Percentiles rank a stretch among this genome's conserved stretches.
phyloP scores from a whole-genome alignment of 2,888 invertebrate species.

The Tigriopus californicus region DNA sequence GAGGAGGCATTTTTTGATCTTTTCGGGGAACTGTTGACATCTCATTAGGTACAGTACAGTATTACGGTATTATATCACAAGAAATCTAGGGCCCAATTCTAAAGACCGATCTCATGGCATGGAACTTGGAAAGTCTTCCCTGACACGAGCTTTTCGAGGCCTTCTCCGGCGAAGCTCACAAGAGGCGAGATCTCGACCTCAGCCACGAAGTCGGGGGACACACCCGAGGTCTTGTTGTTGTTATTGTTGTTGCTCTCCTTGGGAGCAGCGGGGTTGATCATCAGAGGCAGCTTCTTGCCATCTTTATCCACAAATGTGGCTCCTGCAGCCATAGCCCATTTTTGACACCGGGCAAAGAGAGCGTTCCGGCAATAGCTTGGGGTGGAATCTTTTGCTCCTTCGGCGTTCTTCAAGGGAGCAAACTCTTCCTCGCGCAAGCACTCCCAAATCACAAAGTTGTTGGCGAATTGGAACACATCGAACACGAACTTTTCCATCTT shows the following conservation, averaged over 20 bases:
- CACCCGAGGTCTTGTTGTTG: not conserved
- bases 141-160: constrained; percentile 43
- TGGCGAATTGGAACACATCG: constrained; percentile 61
- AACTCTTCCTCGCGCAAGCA: constrained; percentile 80
- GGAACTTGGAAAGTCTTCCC: constrained; percentile 49
- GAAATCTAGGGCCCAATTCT: not conserved
- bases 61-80: too few relatives aligned
- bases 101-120: not conserved
- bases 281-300: constrained; percentile 28
- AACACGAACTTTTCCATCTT: constrained; percentile 99
- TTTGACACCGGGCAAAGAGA: constrained; percentile 52
- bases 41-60: too few relatives aligned
- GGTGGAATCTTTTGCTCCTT: constrained; percentile 69
- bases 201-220: not conserved
- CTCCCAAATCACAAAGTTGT: constrained; percentile 77
- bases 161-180: constrained; percentile 76
- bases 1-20: too few relatives aligned
- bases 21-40: too few relatives aligned
- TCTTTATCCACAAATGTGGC: constrained; percentile 40
- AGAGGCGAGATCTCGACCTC: constrained; percentile 64
- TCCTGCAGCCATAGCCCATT: constrained; percentile 60
- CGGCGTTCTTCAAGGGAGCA: constrained; percentile 86
- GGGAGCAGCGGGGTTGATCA: constrained; percentile 23
- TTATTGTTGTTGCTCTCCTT: not conserved
- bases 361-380: constrained; percentile 65